Evolutionary conservation across 1,140 invertebrate genomes (phyloP).

Genomic region (Neodiprion pinetum): DNA sequence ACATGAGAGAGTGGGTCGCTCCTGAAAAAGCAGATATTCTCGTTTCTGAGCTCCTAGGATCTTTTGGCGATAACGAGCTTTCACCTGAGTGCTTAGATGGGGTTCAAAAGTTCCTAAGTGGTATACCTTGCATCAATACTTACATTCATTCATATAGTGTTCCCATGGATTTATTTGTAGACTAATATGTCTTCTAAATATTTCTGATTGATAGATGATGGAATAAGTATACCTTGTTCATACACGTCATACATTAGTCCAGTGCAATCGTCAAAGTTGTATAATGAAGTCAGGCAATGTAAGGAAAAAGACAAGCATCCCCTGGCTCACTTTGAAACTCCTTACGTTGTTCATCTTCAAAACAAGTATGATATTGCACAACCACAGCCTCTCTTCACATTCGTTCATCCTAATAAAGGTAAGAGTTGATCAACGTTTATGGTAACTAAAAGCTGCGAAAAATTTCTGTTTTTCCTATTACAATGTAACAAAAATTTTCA

Average conservation of each 20-base stretch:
- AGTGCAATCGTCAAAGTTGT: conserved; percentile 80
- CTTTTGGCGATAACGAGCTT: conserved; percentile 98
- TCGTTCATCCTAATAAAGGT: conserved; percentile 85
- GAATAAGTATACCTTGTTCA: conserved; percentile 89
- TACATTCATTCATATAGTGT: conserved; percentile 18
- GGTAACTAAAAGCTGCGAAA: neutral
- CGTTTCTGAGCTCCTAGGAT: conserved; percentile 95
- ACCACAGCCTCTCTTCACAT: conserved; percentile 85
- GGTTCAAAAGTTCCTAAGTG: conserved; percentile 86
- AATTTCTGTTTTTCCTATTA: conserved; percentile 20
- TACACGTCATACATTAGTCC: conserved; percentile 94
- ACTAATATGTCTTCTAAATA: conserved; percentile 21
- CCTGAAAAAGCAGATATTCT: conserved; percentile 93
- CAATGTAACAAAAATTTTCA: conserved; percentile 15
- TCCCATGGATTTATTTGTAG: conserved; percentile 10
- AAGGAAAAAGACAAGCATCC: conserved; percentile 68
- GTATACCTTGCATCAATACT: conserved; percentile 50
- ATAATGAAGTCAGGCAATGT: conserved; percentile 71
- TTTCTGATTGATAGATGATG: conserved; percentile 68
- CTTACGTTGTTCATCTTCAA: conserved; percentile 92
- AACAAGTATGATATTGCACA: conserved; percentile 86
- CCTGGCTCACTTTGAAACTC: conserved; percentile 78
- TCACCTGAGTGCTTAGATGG: conserved; percentile 99
- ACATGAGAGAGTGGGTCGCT: conserved; percentile 89
- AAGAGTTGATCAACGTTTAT: conserved; percentile 20